Evolutionary conservation across 2,113 vertebrate species (phyloP), one percentile per base, ranked within the genome.

Genomic region (Petaurus breviceps): DNA sequence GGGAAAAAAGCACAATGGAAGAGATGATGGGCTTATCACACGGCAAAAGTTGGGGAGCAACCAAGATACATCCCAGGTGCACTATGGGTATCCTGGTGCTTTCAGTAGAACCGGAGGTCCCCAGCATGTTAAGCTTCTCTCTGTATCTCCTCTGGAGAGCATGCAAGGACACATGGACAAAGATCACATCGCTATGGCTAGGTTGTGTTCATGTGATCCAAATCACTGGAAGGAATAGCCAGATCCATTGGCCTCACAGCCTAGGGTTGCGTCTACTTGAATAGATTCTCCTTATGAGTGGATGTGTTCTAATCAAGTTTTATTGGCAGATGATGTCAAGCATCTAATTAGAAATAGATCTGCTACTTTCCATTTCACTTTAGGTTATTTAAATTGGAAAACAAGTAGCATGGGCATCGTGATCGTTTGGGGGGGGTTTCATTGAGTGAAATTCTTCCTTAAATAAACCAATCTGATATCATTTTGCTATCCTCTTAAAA

Each of bases 281-380:
- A 23, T n/a, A n/a, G 22, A 51, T 89, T 93, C 92, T 55, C 31
- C 7, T 12, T 93, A 0, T 51, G 55, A 91, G 50, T 53, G 68
- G 77, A 92, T 93, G 37, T 57, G n/a, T 19, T 91, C 26, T 22
- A 89, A 92, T 68, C 28, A 84, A 19, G 43, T 43, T 84, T 84
- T 43, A n/a, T 12, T 50, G 53, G 23, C 53, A 89, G 91, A 47
- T 90, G 55, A 46, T 84, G 25, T 92, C 25, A 91, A 61, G 51
- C 68, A 90, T 93, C 53, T 84, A 43, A 92, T 93, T 93, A 96
- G 95, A 93, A 94, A 92, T 94, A 91, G 37, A 25, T 54, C 49
- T 28, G 2, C n/a, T 90, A 94, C 31, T n/a, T 50, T 89, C 26
- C 9, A 0, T 31, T 97, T 84, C 61, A 49, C 24, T 89, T 93